phyloP scores from a whole-genome alignment of 1,140 invertebrate species.

The Wiebesia pumilae region DNA sequence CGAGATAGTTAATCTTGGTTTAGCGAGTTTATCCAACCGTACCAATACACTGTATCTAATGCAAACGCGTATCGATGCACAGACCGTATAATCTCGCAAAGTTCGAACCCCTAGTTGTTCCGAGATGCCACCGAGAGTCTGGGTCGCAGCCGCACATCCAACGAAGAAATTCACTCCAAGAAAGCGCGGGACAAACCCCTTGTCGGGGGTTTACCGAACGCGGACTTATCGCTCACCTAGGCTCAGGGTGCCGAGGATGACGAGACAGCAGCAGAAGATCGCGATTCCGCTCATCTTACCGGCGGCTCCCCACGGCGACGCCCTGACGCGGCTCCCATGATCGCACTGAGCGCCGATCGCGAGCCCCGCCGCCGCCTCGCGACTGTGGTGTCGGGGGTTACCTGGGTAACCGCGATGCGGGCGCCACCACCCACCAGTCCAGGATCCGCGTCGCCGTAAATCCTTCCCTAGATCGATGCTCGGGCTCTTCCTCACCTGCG shows the following conservation, averaged over 20 bases:
- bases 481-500: background rate
- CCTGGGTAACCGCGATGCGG: conserved; percentile 9
- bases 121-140: no score
- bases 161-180: no score
- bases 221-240: background rate
- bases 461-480: background rate
- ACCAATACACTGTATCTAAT: no score
- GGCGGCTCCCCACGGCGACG: background rate
- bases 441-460: background rate
- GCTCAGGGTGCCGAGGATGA: background rate
- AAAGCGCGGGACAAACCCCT: no score
- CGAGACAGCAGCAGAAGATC: background rate
- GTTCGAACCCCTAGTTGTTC: no score
- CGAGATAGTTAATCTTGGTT: no score
- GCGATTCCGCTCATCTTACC: background rate
- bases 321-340: conserved; percentile 15
- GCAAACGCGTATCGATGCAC: no score
- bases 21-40: no score
- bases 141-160: no score
- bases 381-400: conserved; percentile 19
- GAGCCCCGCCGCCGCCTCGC: background rate
- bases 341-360: background rate
- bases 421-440: background rate
- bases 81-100: no score
- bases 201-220: no score